Evolutionary conservation across 2,113 vertebrate species (phyloP).

Genomic region (Coracopsis vasa): DNA sequence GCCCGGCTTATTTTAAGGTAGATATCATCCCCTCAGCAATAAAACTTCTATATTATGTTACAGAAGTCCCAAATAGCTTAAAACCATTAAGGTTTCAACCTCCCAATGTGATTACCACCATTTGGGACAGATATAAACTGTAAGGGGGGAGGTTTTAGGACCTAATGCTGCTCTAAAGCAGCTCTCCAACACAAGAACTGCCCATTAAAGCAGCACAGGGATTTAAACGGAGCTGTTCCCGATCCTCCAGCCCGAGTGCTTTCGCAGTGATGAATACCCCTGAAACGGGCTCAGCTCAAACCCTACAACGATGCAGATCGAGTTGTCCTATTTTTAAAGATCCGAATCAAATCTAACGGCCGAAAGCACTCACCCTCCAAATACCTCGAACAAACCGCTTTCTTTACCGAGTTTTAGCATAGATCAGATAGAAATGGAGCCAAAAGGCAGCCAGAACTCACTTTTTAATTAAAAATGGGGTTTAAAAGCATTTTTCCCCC

Average conservation of each 20-base stretch:
- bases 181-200: accelerated
- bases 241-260: neutral
- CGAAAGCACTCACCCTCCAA: neutral
- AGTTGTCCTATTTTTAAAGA: too few relatives aligned
- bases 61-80: accelerated
- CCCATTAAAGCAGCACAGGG: neutral
- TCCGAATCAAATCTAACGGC: accelerated
- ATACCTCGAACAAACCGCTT: accelerated
- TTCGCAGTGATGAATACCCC: neutral
- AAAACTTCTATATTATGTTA: accelerated
- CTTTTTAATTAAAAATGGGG: too few relatives aligned
- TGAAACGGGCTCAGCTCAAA: neutral
- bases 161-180: too few relatives aligned
- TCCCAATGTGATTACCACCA: accelerated
- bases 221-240: neutral
- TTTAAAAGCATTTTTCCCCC: neutral
- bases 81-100: too few relatives aligned
- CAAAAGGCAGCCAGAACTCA: accelerated
- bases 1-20: accelerated
- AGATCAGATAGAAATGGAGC: neutral
- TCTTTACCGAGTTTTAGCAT: accelerated
- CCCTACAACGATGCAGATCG: neutral
- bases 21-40: accelerated
- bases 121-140: neutral
- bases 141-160: accelerated